Evolutionary conservation across 2,888 invertebrate genomes (phyloP).

Genomic region (Capitulum mitella): DNA sequence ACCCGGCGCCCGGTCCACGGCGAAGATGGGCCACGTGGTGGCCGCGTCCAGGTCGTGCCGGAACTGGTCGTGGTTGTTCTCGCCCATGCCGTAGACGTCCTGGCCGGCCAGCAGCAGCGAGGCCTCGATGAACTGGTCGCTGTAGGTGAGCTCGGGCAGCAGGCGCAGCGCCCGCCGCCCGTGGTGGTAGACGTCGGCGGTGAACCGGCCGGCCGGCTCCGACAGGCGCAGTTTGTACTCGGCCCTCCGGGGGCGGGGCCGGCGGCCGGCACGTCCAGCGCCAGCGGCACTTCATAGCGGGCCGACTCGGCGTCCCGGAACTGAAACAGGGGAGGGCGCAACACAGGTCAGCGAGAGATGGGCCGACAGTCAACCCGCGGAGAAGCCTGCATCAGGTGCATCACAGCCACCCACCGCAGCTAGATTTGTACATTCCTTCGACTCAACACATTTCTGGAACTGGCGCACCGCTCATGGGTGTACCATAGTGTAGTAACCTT

Average conservation of each 20-base stretch:
- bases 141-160: slow-evolving; percentile 41
- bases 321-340: too few relatives aligned
- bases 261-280: slow-evolving; percentile 38
- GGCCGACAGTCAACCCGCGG: too few relatives aligned
- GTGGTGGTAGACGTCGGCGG: not conserved
- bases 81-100: slow-evolving; percentile 47
- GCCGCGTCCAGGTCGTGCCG: slow-evolving; percentile 41
- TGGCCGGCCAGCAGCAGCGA: slow-evolving; percentile 42
- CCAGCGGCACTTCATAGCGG: slow-evolving; percentile 36
- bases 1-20: slow-evolving; percentile 28
- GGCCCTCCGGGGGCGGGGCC: too few relatives aligned
- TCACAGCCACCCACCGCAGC: too few relatives aligned
- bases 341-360: too few relatives aligned
- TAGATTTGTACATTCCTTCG: too few relatives aligned
- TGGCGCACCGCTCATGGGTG: not conserved
- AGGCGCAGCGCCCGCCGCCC: slow-evolving; percentile 28
- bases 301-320: slow-evolving; percentile 28
- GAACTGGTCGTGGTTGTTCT: slow-evolving; percentile 43
- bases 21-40: slow-evolving; percentile 36
- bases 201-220: not conserved
- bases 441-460: not conserved
- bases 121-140: slow-evolving; percentile 47
- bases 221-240: slow-evolving; percentile 16
- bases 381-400: too few relatives aligned
- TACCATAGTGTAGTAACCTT: too few relatives aligned